Evolutionary conservation across 2,113 vertebrate species (phyloP), one percentile per base, ranked within the genome.

Genomic region (Triplophysa rosa): DNA sequence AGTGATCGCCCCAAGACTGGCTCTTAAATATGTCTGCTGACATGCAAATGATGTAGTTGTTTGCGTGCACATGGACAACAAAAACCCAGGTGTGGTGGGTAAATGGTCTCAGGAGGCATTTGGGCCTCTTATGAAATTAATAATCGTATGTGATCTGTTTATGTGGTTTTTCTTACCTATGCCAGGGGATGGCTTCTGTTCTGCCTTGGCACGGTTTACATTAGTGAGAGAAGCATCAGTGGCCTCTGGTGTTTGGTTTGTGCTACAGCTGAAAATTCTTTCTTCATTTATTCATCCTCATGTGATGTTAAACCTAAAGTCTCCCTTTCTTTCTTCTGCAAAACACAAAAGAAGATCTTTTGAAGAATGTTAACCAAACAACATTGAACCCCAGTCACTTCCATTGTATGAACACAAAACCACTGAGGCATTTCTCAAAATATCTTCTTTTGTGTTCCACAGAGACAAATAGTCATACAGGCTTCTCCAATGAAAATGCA

Each of bases 211-310:
- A 68, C 95, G 95, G 12, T 89, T 67, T 86, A 90, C 87, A 0
- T 97, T 95, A 1, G 91, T 87, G 78, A 95, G 94, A 68, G 88
- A 87, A 1, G 87, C 82, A 3, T 90, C 78, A 83, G 78, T 89
- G 87, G 93, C 91, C 80, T 99, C 96, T 0, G 95, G 96, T 4
- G 94, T 91, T 0, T 96, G 97, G 86, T 96, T 98, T 16, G 94
- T 95, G 87, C 95, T 98, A 82, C 95, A 96, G 82, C 96, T 97
- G 90, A 95, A 54, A 54, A 19, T 54, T 6, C 49, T 19, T 17
- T 16, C 4, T 19, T 17, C 13, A 17, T 13, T 16, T 13, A 10
- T 49, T 13, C 14, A 49, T 49, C 29, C 29, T 29, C 29, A 29
- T 29, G 29, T 29, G 29, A 29, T 29, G 29, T 29, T 29, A 4